phyloP scores from a whole-genome alignment of 2,797 vertebrate genomes.

The Melanogrammus aeglefinus region DNA sequence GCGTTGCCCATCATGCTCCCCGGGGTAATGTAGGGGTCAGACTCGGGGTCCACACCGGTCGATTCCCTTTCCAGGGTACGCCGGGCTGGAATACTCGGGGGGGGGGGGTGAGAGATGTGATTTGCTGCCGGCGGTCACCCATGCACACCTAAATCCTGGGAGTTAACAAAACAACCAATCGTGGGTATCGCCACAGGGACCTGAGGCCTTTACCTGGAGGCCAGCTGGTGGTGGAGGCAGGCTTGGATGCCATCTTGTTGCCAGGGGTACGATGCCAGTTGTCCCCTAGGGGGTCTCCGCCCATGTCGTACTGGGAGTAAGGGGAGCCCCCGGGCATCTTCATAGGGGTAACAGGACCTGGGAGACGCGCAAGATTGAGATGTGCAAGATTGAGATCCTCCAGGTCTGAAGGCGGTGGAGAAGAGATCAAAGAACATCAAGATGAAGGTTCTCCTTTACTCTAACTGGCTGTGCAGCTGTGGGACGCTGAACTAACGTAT shows the following conservation, averaged over 20 bases:
- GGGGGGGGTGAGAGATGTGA: not conserved
- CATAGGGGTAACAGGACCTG: constrained; percentile 90
- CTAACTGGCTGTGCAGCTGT: too few relatives aligned
- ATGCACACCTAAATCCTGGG: not conserved
- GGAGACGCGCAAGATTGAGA: too few relatives aligned
- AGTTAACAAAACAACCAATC: not conserved
- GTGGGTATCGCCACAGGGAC: not conserved
- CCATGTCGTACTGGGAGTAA: constrained; percentile 94
- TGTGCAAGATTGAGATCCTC: too few relatives aligned
- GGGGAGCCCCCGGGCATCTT: constrained; percentile 91
- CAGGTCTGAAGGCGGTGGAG: too few relatives aligned
- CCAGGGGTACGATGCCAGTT: constrained; percentile 97
- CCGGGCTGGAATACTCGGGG: constrained; percentile 99
- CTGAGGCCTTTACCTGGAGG: constrained; percentile 82
- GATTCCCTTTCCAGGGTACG: constrained; percentile 99
- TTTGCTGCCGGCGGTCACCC: not conserved
- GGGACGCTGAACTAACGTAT: too few relatives aligned
- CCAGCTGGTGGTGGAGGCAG: constrained; percentile 89
- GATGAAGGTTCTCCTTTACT: too few relatives aligned
- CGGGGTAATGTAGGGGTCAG: constrained; percentile 97
- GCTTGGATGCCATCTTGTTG: constrained; percentile 91
- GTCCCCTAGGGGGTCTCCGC: constrained; percentile 86
- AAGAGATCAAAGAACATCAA: too few relatives aligned
- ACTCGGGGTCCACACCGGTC: constrained; percentile 96
- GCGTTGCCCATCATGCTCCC: constrained; percentile 94